A percentile compares a stretch with the other conserved stretches of the same genome.
Conservation (phyloP, 1,140 invertebrate genomes). For the Drosophila serrata region DNA sequence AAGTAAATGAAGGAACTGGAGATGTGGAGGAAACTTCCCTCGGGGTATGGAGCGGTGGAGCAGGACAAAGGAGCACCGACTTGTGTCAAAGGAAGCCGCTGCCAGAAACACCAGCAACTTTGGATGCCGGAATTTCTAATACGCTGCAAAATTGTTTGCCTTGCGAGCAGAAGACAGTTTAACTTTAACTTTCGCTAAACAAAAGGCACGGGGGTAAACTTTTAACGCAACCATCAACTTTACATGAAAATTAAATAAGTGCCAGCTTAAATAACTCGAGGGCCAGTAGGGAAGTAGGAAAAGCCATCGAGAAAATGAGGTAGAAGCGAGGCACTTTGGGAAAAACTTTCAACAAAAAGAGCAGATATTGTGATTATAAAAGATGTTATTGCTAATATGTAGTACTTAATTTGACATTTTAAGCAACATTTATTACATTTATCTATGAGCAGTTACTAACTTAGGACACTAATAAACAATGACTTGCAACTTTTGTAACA, state of each 20-base stretch:
- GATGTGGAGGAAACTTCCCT: neutral
- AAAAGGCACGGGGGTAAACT: conserved; percentile 31
- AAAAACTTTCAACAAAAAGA: neutral
- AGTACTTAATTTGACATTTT: no score
- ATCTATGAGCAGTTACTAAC: no score
- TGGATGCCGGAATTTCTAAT: conserved; percentile 43
- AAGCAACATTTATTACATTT: no score
- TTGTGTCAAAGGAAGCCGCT: conserved; percentile 49
- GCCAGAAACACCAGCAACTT: conserved; percentile 46
- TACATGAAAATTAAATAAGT: conserved; percentile 83
- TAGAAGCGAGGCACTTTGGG: conserved; percentile 3
- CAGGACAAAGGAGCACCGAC: conserved; percentile 27
- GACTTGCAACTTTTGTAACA: no score
- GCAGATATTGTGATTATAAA: neutral
- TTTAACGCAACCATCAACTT: conserved; percentile 53
- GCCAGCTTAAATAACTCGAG: conserved; percentile 73
- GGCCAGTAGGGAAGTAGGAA: conserved; percentile 13
- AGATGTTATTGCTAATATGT: no score
- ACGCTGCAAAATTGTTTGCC: conserved; percentile 34
- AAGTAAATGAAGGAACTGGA: conserved; percentile 6
- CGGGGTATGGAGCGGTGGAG: neutral
- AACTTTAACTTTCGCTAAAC: conserved; percentile 57
- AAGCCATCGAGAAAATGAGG: conserved; percentile 16
- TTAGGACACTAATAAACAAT: no score
- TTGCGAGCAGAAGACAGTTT: conserved; percentile 47